phyloP scores from a whole-genome alignment of 2,113 vertebrate species.

The Ariopsis seemanni region DNA sequence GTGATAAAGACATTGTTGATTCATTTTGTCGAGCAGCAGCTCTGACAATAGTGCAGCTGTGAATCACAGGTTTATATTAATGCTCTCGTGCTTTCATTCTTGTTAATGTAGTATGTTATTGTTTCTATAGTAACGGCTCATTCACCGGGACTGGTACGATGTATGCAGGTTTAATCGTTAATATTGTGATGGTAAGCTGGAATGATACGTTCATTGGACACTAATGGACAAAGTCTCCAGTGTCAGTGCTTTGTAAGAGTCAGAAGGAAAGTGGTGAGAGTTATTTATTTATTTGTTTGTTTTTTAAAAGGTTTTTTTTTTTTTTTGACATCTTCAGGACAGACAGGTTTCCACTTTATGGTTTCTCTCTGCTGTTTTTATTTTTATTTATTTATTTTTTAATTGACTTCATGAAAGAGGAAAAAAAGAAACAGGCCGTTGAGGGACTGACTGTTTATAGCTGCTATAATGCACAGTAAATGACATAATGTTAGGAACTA shows the following conservation, averaged over 20 bases:
- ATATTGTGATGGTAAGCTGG: not conserved
- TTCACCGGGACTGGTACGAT: not conserved
- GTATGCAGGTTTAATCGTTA: not conserved
- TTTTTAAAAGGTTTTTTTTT: too few species aligned
- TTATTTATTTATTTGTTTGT: too few species aligned
- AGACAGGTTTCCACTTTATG: not conserved
- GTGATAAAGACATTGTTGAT: not conserved
- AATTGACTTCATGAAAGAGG: too few species aligned
- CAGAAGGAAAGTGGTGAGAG: too few species aligned
- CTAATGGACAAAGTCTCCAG: not conserved
- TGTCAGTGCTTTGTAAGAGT: too few species aligned
- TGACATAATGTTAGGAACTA: too few species aligned
- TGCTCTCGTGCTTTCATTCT: not conserved
- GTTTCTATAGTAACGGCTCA: constrained; percentile 1
- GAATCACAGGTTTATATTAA: not conserved
- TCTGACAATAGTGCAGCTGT: not conserved
- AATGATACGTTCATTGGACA: not conserved
- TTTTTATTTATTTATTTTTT: too few species aligned
- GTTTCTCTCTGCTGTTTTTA: too few species aligned
- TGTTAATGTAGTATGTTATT: not conserved
- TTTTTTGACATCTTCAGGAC: not conserved
- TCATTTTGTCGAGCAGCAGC: not conserved
- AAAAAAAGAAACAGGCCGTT: too few species aligned
- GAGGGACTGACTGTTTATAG: too few species aligned
- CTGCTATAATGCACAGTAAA: too few species aligned